Base-by-base conservation (phyloP, 2,113 vertebrate species). In the Archilochus colubris region DNA sequence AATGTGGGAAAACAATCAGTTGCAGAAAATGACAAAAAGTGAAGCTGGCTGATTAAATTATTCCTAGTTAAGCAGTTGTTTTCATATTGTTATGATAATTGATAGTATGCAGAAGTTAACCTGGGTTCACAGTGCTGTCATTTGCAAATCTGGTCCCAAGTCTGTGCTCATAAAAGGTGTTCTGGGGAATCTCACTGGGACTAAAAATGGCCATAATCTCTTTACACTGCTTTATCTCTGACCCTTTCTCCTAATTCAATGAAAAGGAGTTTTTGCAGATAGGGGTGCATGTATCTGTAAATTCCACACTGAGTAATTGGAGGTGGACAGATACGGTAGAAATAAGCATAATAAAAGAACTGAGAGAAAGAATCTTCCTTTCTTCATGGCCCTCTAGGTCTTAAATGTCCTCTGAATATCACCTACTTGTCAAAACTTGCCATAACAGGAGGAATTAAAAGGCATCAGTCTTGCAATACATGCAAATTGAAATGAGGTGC, bases 361-460 rank as follows among this genome's bases (percentile, higher is more conserved):
- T 13, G 33, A 90, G 48, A 93, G 64, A 79, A 67, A 87, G 87
- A 69, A 28, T 90, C 44, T 75, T 83, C 46, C 31, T 67, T 88
- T 94, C 68, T 88, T 90, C 44, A 8, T 75, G 86, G 73, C 53
- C 73, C 50, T 88, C 28, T 64, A 94, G 91, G 80, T 92, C 86
- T 78, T 89, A 70, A 67, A 50, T 59, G 61, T 86, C 51, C 91
- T 82, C 68, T 86, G 86, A 93, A 33, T 82, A 88, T 88, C 69
- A 81, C 80, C 86, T 94, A 46, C 82, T 90, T 28, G 44, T 91
- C 90, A 81, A 91, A 93, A 89, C 73, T 33, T 94, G 73, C 86
- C 83, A 46, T 84, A 84, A 94, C 83, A 92, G 46, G 55, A 88
- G 44, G 83, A 93, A 94, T 92, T 92, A 88, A 96, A 86, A 94